These are phyloP conservation scores for Pandemis heparana DNA, from an alignment of 2,888 invertebrate genomes.

Conservation along the genomic window DNA sequence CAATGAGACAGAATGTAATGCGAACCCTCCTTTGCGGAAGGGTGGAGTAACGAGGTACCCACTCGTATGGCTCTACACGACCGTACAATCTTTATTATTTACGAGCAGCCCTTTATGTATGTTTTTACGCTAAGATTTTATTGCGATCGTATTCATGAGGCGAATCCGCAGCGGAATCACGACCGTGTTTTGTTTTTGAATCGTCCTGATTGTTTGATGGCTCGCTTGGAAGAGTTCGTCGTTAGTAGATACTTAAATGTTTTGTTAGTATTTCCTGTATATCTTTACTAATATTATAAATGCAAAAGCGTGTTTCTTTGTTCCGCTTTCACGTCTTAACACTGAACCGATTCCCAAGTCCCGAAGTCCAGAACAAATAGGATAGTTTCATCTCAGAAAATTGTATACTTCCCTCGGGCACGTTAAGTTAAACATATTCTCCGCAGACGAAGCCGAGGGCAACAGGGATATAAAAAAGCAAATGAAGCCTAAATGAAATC, in stretches of 20 bases:
- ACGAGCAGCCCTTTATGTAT: slow-evolving; percentile 81
- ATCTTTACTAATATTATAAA: no score
- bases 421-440: no score
- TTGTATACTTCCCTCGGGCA: no score
- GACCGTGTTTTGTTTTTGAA: slow-evolving; percentile 49
- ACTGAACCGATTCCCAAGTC: no score
- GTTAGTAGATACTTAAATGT: neutral
- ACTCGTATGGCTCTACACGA: slow-evolving; percentile 70
- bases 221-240: neutral
- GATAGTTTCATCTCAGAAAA: no score
- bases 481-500: no score
- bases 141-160: slow-evolving; percentile 80
- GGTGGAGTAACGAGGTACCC: slow-evolving; percentile 77
- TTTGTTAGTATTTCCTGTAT: neutral
- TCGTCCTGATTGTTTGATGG: slow-evolving; percentile 38
- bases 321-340: no score
- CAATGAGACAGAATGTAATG: slow-evolving; percentile 60
- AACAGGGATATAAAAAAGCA: no score
- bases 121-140: slow-evolving; percentile 84
- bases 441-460: no score
- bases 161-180: slow-evolving; percentile 70
- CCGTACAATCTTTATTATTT: slow-evolving; percentile 83
- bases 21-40: slow-evolving; percentile 63
- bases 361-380: no score
- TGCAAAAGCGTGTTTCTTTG: no score